Base-by-base conservation (phyloP, 2,797 vertebrate genomes). In the Alca torda region DNA sequence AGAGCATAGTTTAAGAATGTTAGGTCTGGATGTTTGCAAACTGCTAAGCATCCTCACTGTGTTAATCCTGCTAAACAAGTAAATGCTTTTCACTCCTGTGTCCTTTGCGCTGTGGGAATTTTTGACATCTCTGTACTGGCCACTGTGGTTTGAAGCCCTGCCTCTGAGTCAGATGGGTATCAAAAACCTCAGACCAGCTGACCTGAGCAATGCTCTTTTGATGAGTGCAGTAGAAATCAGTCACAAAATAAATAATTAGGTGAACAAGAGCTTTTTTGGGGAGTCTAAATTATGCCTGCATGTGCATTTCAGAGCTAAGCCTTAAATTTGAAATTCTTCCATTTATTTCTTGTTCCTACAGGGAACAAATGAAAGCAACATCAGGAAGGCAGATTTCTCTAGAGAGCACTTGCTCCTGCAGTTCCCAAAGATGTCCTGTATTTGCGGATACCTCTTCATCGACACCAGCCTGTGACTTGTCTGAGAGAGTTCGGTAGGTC, bases 211-310 rank as follows among this genome's bases (percentile, higher is more conserved):
- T 9, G 19, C 24, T 89, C 3, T 85, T 54, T 61, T 51, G 41
- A 65, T 10, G 43, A 87, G n/a, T 11, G 7, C 63, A 50, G 69
- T 15, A 86, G 76, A 93, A 95, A 88, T 8, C 8, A 83, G 82
- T 53, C 37, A 77, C 24, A 75, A 94, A 96, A 89, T 37, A 89
- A 91, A 82, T 80, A 48, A 86, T 84, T 70, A 78, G 68, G n/a
- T 65, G 69, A 81, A 16, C 16, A 35, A 68, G 28, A 53, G 61
- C 67, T 56, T 81, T 11, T 19, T 73, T 76, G 4, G 25, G 54
- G 21, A 4, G 37, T 77, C 54, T 72, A 72, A 81, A 61, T 88
- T 93, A 63, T 31, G 57, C 37, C 45, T 94, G 43, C 23, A 24
- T 39, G 63, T 33, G 25, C 3, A 2, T 61, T 89, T 74, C 53